phyloP scores from a whole-genome alignment of 2,888 invertebrate genomes.

The Lycophotia porphyrea region DNA sequence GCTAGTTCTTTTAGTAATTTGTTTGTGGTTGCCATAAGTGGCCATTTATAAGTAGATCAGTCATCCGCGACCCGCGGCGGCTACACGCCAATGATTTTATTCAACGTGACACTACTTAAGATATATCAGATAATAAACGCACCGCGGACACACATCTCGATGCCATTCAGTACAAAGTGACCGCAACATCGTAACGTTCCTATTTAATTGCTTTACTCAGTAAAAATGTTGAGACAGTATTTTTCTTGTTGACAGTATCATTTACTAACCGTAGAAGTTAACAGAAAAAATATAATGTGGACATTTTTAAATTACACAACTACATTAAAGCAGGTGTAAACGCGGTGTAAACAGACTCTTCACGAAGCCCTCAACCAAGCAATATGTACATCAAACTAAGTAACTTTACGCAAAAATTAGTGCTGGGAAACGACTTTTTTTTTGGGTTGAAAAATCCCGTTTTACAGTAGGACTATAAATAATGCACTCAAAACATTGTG shows the following conservation, averaged over 20 bases:
- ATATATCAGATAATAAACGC: conserved; percentile 83
- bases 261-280: conserved; percentile 47
- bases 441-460: too few relatives aligned
- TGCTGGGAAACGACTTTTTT: too few relatives aligned
- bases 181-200: conserved; percentile 69
- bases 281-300: conserved; percentile 20
- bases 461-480: too few relatives aligned
- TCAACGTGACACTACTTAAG: conserved; percentile 85
- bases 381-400: too few relatives aligned
- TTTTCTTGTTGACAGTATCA: conserved; percentile 64
- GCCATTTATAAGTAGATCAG: conserved; percentile 84
- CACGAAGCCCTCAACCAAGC: too few relatives aligned
- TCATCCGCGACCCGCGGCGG: conserved; percentile 74
- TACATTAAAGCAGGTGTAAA: conserved; percentile 15
- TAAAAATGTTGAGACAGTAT: conserved; percentile 65
- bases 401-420: too few relatives aligned
- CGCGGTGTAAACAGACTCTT: too few relatives aligned
- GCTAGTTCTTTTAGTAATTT: conserved; percentile 80
- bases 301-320: conserved; percentile 34
- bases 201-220: conserved; percentile 81
- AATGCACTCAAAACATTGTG: too few relatives aligned
- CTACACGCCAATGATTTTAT: conserved; percentile 81
- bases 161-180: conserved; percentile 80
- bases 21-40: conserved; percentile 81
- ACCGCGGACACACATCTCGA: conserved; percentile 80